Base-by-base conservation (phyloP, 2,113 vertebrate species). In the Urocynchramus pylzowi region DNA sequence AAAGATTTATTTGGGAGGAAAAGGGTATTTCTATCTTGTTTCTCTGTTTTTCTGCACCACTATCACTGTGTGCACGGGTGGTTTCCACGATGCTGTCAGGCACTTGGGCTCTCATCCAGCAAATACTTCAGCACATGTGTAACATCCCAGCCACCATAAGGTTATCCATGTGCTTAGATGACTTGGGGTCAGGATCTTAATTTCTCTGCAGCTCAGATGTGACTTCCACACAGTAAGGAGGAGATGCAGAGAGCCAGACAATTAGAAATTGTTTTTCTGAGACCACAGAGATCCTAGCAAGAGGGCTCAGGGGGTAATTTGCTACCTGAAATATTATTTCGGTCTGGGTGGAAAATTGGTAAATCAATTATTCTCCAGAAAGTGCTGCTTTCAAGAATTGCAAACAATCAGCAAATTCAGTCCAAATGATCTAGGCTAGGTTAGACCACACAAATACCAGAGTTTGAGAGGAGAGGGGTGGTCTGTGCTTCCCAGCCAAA, bases 71-170 rank as follows among this genome's bases (percentile, higher is more conserved):
- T 78, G 82, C 83, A 42, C 0, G 3, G 26, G 54, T 89, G 53
- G 65, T 96, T 94, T 93, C 94, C 92, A 84, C 7, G 0, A 87
- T 87, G 73, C 84, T 93, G 86, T 89, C 88, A 95, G 85, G 52
- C 68, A 78, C 52, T 90, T 57, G 74, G 90, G 90, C 87, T 79
- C 37, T 76, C 83, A 76, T 90, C 96, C 96, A 95, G 83, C 76
- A 93, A 97, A 96, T 93, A 53, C 85, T 97, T 89, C 76, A 87
- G 83, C 88, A 91, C 92, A 92, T 45, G 33, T 94, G 85, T 95
- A 92, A 90, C 86, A 84, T 73, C 80, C 73, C 81, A 71, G 53
- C n/a, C 39, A 0, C 86, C 0, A 3, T 84, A 93, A 93, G 83
- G 95, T 94, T 94, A 95, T 93, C 93, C 90, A 76, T 92, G 92